Conservation (phyloP, 1,140 invertebrate species). For the Drosophila varians region DNA sequence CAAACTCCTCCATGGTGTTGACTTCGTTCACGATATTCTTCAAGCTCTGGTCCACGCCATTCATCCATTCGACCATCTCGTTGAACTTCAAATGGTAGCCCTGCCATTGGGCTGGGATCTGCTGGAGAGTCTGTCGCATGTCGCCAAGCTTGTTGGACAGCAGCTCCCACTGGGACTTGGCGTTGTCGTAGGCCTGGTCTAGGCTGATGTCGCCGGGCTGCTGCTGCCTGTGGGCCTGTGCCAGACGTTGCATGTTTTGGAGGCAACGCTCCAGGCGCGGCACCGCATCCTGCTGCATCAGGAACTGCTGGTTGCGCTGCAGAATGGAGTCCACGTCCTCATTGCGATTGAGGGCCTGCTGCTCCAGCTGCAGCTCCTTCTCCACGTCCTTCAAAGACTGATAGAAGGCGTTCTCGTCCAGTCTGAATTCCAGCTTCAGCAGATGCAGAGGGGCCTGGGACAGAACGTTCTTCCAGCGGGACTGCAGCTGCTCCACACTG, state of each 20-base stretch:
- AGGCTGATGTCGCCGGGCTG: constrained; percentile 87
- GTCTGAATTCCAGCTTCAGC: constrained; percentile 93
- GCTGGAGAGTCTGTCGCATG: constrained; percentile 90
- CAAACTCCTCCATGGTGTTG: constrained; percentile 93
- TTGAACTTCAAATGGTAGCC: constrained; percentile 92
- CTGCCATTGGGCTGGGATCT: constrained; percentile 95
- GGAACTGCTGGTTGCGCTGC: constrained; percentile 90
- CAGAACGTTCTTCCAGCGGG: constrained; percentile 91
- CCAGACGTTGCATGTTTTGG: constrained; percentile 89
- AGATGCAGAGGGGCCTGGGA: constrained; percentile 92
- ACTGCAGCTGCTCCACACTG: constrained; percentile 89
- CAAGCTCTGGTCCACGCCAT: constrained; percentile 92
- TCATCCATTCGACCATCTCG: constrained; percentile 96
- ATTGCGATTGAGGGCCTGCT: constrained; percentile 93
- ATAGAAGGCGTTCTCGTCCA: constrained; percentile 93
- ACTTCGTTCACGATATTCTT: constrained; percentile 93
- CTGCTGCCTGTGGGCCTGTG: constrained; percentile 87
- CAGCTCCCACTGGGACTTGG: constrained; percentile 90
- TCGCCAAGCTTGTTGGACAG: constrained; percentile 89
- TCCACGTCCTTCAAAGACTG: constrained; percentile 95
- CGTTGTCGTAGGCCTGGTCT: constrained; percentile 87
- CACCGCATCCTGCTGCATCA: constrained; percentile 88
- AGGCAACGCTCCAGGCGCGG: constrained; percentile 90
- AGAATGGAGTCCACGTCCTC: constrained; percentile 92
- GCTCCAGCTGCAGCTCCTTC: constrained; percentile 92